Evolutionary conservation across 2,797 vertebrate species (phyloP).

Genomic region (Pseudochaenichthys georgianus): DNA sequence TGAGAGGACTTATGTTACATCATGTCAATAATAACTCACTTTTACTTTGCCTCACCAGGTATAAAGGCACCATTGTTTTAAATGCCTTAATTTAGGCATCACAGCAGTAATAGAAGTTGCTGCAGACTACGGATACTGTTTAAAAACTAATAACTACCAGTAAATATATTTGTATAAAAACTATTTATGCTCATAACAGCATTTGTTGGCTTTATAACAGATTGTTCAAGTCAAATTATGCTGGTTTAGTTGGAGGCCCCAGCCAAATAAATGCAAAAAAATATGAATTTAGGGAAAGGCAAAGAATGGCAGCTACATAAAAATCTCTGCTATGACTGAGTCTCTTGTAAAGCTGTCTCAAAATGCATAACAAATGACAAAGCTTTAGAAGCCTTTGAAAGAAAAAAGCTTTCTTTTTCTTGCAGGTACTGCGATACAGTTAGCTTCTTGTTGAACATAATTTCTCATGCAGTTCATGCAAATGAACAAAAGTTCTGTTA

Average conservation of each 20-base stretch:
- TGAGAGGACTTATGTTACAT: slow-evolving; percentile 58
- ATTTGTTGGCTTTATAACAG: slow-evolving; percentile 71
- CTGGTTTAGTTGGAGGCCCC: slow-evolving; percentile 69
- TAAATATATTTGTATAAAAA: slow-evolving; percentile 73
- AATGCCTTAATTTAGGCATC: slow-evolving; percentile 63
- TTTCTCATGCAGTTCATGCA: slow-evolving; percentile 98
- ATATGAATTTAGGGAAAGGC: slow-evolving; percentile 86
- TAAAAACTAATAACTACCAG: slow-evolving; percentile 63
- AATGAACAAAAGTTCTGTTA: slow-evolving; percentile 86
- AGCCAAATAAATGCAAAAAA: slow-evolving; percentile 76
- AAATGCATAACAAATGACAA: slow-evolving; percentile 93
- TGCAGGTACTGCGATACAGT: slow-evolving; percentile 88
- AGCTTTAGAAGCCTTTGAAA: slow-evolving; percentile 91
- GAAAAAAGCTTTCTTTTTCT: slow-evolving; percentile 84
- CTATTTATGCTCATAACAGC: slow-evolving; percentile 74
- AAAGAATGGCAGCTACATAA: slow-evolving; percentile 92
- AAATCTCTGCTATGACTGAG: slow-evolving; percentile 88
- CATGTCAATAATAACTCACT: slow-evolving; percentile 54
- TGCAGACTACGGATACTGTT: slow-evolving; percentile 55
- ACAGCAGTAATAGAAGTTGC: slow-evolving; percentile 51
- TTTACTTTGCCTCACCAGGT: slow-evolving; percentile 68
- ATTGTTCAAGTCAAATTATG: slow-evolving; percentile 69
- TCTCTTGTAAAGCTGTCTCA: slow-evolving; percentile 91
- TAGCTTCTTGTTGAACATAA: slow-evolving; percentile 87
- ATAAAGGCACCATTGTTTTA: slow-evolving; percentile 76